Base-by-base conservation (phyloP, 2,113 vertebrate genomes). In the Sapajus apella region DNA sequence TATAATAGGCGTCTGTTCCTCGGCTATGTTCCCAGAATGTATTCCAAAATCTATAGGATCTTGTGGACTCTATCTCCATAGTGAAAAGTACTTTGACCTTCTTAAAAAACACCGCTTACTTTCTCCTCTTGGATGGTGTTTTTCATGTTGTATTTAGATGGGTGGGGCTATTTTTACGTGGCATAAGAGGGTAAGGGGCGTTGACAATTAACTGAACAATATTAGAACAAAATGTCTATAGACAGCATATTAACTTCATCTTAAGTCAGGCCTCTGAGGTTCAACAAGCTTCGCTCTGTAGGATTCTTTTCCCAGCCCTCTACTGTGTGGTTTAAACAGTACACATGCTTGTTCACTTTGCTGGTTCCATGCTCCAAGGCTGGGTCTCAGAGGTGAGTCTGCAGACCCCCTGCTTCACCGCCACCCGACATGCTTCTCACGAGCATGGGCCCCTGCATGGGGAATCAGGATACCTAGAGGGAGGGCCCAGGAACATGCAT, bases 241-340 rank as follows among this genome's bases (percentile, higher is more conserved):
- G 20, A 2, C 1, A 1, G 84, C 35, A 6, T 3, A 0, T 14
- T 1, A 23, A 25, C 23, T 6, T 30, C 75, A 25, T 45, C 37
- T 8, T 1, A 75, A 30, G 35, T 37, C 66, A 70, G 81, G 43
- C 17, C 50, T 80, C 81, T 6, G 66, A 32, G 0, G 21, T 3
- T 3, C 14, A 2, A 0, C 35, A 3, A n/a, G 79, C 76, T 40
- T 10, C 4, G 23, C 21, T 58, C 23, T 9, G 2, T 4, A 7
- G 58, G 2, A 7, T 2, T 3, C 27, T 35, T 2, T 30, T 27
- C n/a, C 3, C 43, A 13, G 2, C 11, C 6, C 7, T 8, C 68
- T 13, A 18, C 73, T 4, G 37, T 11, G 47, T 21, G 21, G 56
- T 50, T 8, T 58, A 18, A 13, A 1, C 0, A 61, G 68, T 16